Evolutionary conservation across 2,113 vertebrate species (phyloP).

Genomic region (Apodemus speciosus): DNA sequence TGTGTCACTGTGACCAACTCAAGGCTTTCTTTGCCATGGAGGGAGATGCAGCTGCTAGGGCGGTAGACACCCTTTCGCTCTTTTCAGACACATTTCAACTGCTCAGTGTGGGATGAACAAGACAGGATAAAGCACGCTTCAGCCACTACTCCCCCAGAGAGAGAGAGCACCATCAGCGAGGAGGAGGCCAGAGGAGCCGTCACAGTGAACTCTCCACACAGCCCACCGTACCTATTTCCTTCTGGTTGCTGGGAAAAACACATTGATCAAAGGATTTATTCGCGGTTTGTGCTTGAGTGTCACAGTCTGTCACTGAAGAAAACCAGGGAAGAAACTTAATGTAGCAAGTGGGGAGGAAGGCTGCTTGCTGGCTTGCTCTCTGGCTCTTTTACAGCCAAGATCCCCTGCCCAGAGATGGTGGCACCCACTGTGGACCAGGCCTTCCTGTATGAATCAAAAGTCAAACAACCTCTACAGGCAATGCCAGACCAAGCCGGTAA

Average conservation of each 20-base stretch:
- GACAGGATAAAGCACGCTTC: not conserved
- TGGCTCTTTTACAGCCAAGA: not conserved
- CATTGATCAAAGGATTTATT: no score
- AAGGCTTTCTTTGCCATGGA: not conserved
- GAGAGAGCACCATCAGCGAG: rapidly evolving
- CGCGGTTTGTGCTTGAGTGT: not conserved
- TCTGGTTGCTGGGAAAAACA: not conserved
- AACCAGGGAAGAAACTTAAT: not conserved
- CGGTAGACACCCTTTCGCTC: no score
- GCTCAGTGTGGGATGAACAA: not conserved
- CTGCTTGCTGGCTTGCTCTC: not conserved
- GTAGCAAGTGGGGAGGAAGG: not conserved
- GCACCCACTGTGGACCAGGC: not conserved
- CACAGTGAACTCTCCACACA: not conserved
- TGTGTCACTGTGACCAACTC: not conserved
- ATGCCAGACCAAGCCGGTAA: not conserved
- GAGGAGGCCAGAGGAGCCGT: not conserved
- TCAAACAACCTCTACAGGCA: not conserved
- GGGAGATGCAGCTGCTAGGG: not conserved
- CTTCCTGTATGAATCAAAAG: not conserved
- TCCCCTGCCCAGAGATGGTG: not conserved
- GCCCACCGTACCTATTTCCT: not conserved
- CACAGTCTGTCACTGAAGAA: not conserved
- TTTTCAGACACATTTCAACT: not conserved
- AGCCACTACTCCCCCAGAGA: not conserved